Percentiles rank a stretch among this genome's conserved stretches.
These are phyloP conservation scores for Lethrus apterus DNA, from an alignment of 1,140 invertebrate genomes.

Conservation along the genomic window DNA sequence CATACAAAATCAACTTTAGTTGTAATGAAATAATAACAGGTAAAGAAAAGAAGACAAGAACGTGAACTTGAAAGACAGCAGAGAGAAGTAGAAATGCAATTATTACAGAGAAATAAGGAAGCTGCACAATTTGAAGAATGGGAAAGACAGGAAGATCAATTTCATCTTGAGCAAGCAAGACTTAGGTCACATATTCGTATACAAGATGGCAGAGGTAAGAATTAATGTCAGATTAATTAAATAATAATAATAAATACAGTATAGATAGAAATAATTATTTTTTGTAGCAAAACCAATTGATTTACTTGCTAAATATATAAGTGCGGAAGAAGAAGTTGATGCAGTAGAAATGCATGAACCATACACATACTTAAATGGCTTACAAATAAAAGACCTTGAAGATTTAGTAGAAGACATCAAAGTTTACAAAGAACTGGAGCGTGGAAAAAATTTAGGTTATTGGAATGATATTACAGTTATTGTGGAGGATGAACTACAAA, in stretches of 20 bases:
- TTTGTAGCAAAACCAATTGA: constrained; percentile 92
- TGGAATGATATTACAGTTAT: constrained; percentile 98
- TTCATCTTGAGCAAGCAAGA: constrained; percentile 84
- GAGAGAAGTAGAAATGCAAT: constrained; percentile 82
- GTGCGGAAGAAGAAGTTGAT: constrained; percentile 83
- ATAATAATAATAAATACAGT: neutral
- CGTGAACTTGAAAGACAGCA: constrained; percentile 84
- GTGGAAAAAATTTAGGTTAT: constrained; percentile 82
- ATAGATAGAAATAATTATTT: constrained; percentile 2
- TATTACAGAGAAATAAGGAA: constrained; percentile 87
- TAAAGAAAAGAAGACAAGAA: constrained; percentile 84
- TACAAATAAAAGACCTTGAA: constrained; percentile 89
- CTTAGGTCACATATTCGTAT: constrained; percentile 90
- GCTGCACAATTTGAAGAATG: constrained; percentile 91
- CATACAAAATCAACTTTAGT: neutral
- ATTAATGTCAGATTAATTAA: neutral
- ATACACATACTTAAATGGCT: constrained; percentile 89
- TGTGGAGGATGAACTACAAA: constrained; percentile 89
- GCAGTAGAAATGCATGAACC: constrained; percentile 98
- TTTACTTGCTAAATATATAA: constrained; percentile 93
- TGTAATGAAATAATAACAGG: constrained; percentile 39
- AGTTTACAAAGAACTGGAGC: constrained; percentile 80
- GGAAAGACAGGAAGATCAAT: constrained; percentile 91
- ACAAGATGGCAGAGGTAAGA: constrained; percentile 68
- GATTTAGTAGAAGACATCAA: constrained; percentile 97